Base-by-base conservation (phyloP, 2,888 invertebrate genomes). In the Papilio demoleus region DNA sequence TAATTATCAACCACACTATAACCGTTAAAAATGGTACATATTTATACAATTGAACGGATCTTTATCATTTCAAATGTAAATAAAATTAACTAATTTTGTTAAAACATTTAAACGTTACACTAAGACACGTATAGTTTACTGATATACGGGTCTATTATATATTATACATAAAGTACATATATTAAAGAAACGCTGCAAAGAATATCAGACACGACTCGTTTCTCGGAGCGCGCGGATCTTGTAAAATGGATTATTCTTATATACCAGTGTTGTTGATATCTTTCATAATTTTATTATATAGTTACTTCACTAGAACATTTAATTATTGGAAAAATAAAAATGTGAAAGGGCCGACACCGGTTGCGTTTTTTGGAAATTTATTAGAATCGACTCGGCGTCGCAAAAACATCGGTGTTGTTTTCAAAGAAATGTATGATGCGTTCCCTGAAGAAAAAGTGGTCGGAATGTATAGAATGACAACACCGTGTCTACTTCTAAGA, bases 361-460 rank as follows among this genome's bases (percentile, higher is more conserved):
- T 75, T 0, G 68, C 76, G 0, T 67, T 88, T 0, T 84, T 84
- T 40, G 88, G 88, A 0, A 86, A 85, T 58, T 1, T 83, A 0
- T 76, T 76, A 14, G 79, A 83, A 19, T 76, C 78, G 0, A 67
- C 77, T 1, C 64, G 81, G 0, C 71, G 80, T 22, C 72, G 61
- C n/a, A 79, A 80, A 72, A 76, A 76, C 59, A 12, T 72, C 0
- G 77, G 76, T 3, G 34, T 71, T 2, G 69, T 82, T 1, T 70
- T 79, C 4, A 73, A 77, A 59, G 78, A 82, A 58, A 70, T 83
- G 0, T 87, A 88, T 59, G 53, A 80, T 0, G 66, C 71, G 1
- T 87, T 73, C 65, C 81, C 82, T 0, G 74, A 83, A 5, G 86
- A 86, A 71, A 86, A 85, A 76, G 74, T 86, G 0, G 79, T 88